phyloP scores from a whole-genome alignment of 2,113 vertebrate species.

The Orycteropus afer region DNA sequence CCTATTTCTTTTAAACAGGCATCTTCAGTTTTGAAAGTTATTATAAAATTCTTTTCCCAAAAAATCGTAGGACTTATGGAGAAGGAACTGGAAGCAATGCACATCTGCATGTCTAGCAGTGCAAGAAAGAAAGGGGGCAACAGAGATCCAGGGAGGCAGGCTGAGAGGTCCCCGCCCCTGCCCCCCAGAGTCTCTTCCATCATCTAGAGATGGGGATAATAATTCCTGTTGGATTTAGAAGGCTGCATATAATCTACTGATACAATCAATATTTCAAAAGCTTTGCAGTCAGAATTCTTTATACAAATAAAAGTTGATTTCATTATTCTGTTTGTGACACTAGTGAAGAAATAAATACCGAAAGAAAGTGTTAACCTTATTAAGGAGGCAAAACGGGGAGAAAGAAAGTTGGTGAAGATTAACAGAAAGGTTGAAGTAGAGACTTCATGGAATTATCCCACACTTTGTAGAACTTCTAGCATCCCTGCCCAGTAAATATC shows the following conservation, averaged over 20 bases:
- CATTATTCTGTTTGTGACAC: neutral
- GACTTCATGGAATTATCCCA: neutral
- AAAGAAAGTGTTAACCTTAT: neutral
- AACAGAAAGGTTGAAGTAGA: neutral
- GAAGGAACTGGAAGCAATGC: neutral
- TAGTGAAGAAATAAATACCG: neutral
- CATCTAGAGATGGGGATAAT: neutral
- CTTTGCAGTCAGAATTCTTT: neutral
- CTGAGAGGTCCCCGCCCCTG: no score
- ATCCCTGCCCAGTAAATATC: neutral
- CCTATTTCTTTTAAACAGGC: neutral
- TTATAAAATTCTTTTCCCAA: neutral
- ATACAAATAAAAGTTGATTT: neutral
- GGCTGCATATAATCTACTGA: neutral
- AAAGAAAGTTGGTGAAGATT: neutral
- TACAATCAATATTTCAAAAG: neutral
- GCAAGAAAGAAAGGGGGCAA: neutral
- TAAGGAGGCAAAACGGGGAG: neutral
- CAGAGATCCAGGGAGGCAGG: neutral
- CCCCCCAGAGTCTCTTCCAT: neutral
- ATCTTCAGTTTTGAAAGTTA: neutral
- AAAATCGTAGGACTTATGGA: neutral
- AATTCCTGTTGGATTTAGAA: neutral
- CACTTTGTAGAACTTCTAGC: neutral
- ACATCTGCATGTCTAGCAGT: neutral